These are phyloP conservation scores for Oreortyx pictus DNA, from an alignment of 2,797 vertebrate species.

Conservation along the genomic window DNA sequence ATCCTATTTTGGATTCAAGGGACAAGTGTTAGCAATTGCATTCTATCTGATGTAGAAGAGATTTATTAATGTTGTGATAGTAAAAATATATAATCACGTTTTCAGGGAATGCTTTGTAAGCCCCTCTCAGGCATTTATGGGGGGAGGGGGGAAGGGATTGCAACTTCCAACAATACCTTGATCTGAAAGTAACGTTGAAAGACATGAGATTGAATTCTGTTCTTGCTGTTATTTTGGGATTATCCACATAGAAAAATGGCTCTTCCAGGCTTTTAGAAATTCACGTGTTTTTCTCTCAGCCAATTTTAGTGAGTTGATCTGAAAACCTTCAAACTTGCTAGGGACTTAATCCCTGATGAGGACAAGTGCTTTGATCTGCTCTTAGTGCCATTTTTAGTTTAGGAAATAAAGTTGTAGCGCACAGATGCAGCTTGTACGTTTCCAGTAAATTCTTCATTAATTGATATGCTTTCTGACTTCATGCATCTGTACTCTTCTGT, in stretches of 20 bases:
- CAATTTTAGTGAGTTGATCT: slow-evolving; percentile 20
- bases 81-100: slow-evolving; percentile 48
- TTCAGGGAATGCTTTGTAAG: slow-evolving; percentile 30
- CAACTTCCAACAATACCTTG: slow-evolving; percentile 33
- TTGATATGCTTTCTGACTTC: background rate
- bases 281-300: background rate
- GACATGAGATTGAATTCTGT: background rate
- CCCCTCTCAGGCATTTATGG: slow-evolving; percentile 11
- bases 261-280: slow-evolving; percentile 20
- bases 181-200: slow-evolving; percentile 41
- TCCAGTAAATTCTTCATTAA: background rate
- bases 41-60: slow-evolving; percentile 58
- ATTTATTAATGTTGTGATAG: slow-evolving; percentile 20
- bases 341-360: slow-evolving; percentile 10
- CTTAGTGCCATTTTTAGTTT: slow-evolving; percentile 16
- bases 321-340: slow-evolving; percentile 34
- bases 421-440: background rate
- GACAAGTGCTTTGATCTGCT: slow-evolving; percentile 15
- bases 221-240: slow-evolving; percentile 1
- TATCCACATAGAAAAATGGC: slow-evolving; percentile 19
- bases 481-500: background rate
- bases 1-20: slow-evolving; percentile 56
- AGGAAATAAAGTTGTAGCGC: background rate
- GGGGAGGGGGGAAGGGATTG: background rate
- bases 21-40: slow-evolving; percentile 42